These are phyloP conservation scores for Oncorhynchus mykiss DNA, from an alignment of 2,113 vertebrate species.

Conservation along the genomic window DNA sequence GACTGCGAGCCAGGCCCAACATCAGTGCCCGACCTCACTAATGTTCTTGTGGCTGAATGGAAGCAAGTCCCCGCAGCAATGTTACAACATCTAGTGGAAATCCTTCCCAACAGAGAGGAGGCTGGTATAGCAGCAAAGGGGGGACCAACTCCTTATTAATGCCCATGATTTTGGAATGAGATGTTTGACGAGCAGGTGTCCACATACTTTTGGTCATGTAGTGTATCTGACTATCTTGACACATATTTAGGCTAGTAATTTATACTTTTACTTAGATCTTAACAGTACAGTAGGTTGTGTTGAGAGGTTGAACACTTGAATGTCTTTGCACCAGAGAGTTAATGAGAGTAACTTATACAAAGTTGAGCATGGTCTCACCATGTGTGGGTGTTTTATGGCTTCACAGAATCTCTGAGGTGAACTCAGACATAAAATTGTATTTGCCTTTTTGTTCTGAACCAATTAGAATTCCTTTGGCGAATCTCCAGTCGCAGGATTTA, in stretches of 20 bases:
- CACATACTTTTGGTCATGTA: too few species aligned
- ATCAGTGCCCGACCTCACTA: too few species aligned
- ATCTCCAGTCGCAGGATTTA: slow-evolving; percentile 21
- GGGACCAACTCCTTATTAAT: too few species aligned
- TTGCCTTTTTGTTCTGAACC: not conserved
- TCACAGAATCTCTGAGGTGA: not conserved
- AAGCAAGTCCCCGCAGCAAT: too few species aligned
- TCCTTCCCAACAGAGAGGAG: too few species aligned
- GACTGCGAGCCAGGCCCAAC: too few species aligned
- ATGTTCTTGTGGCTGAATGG: too few species aligned
- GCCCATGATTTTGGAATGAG: too few species aligned
- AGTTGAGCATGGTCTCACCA: not conserved
- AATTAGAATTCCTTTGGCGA: slow-evolving; percentile 29
- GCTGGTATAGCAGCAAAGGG: too few species aligned
- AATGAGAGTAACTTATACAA: not conserved
- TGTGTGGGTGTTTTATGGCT: not conserved
- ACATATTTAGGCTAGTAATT: not conserved
- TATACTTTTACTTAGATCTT: not conserved
- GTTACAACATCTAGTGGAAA: too few species aligned
- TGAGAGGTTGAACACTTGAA: not conserved
- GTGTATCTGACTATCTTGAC: too few species aligned
- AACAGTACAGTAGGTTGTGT: not conserved
- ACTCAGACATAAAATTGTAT: not conserved
- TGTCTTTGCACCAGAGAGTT: not conserved
- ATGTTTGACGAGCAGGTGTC: too few species aligned